phyloP scores from a whole-genome alignment of 2,113 vertebrate species.

The Sakesphorus luctuosus region DNA sequence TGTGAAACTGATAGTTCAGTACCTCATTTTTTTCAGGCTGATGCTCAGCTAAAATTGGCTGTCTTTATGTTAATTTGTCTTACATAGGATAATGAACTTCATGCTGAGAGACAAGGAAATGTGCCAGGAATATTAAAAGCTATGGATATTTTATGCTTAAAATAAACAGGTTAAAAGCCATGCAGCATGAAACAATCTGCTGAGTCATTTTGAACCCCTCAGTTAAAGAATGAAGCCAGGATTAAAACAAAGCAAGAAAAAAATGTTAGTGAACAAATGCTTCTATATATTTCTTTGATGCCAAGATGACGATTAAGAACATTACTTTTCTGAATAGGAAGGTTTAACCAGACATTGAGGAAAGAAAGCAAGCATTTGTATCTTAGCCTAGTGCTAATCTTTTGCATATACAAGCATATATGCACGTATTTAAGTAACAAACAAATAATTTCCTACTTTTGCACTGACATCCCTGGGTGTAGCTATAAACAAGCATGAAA shows the following conservation, averaged over 20 bases:
- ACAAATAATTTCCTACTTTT: background rate
- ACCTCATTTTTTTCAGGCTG: background rate
- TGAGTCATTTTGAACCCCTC: background rate
- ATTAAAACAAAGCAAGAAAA: background rate
- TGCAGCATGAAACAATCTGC: background rate
- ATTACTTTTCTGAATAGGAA: background rate
- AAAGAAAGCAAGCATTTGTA: background rate
- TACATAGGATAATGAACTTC: slow-evolving; percentile 20
- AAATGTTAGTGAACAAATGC: background rate
- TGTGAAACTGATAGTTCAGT: background rate
- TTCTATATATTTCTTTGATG: background rate
- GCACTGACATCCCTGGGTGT: background rate
- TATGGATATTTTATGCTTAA: slow-evolving; percentile 1
- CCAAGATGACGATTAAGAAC: background rate
- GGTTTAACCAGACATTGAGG: background rate
- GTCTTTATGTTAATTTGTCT: slow-evolving; percentile 17
- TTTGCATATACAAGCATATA: background rate
- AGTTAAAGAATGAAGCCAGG: background rate
- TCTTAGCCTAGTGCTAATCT: background rate
- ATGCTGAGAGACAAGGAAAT: background rate
- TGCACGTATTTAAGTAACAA: background rate
- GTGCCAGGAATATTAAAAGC: slow-evolving; percentile 37
- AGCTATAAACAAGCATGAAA: background rate
- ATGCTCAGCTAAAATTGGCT: background rate
- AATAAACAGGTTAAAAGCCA: slow-evolving; percentile 16